Conservation (phyloP, 2,113 vertebrate species). For the Gobio gobio region DNA sequence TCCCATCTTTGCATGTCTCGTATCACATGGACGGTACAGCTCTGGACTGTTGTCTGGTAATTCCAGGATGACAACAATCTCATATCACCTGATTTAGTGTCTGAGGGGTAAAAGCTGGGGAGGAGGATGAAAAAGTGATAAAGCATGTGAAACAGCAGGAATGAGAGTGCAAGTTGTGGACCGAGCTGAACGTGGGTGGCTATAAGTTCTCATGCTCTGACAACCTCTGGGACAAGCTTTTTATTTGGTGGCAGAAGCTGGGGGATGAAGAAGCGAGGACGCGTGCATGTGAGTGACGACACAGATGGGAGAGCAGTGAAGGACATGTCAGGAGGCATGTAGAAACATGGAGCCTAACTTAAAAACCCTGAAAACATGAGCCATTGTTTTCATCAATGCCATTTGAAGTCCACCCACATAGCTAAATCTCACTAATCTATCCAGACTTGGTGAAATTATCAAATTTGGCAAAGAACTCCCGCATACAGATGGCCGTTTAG, state of each 20-base stretch:
- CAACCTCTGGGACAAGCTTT: conserved; percentile 67
- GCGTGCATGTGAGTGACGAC: conserved; percentile 35
- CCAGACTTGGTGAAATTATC: conserved; percentile 14
- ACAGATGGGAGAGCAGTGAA: conserved; percentile 28
- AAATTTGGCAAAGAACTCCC: neutral
- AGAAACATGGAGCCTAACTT: neutral
- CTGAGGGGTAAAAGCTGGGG: conserved; percentile 48
- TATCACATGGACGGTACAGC: neutral
- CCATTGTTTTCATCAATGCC: conserved; percentile 4
- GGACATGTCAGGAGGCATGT: conserved; percentile 14
- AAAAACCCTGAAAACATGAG: conserved; percentile 16
- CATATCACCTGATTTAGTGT: conserved; percentile 62
- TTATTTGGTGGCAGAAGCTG: conserved; percentile 51
- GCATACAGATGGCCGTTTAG: conserved; percentile 41
- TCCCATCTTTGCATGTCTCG: conserved; percentile 23
- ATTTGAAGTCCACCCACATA: conserved; percentile 35
- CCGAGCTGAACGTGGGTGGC: conserved; percentile 51
- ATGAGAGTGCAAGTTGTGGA: conserved; percentile 54
- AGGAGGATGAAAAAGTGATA: conserved; percentile 64
- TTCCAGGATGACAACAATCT: conserved; percentile 59
- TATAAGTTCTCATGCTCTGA: conserved; percentile 67
- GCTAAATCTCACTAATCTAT: conserved; percentile 7
- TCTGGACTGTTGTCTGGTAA: conserved; percentile 50
- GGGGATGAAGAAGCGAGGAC: conserved; percentile 31
- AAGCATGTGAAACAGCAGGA: conserved; percentile 60